Base-by-base conservation (phyloP, 2,797 vertebrate genomes). In the Sebastiscus tertius region DNA sequence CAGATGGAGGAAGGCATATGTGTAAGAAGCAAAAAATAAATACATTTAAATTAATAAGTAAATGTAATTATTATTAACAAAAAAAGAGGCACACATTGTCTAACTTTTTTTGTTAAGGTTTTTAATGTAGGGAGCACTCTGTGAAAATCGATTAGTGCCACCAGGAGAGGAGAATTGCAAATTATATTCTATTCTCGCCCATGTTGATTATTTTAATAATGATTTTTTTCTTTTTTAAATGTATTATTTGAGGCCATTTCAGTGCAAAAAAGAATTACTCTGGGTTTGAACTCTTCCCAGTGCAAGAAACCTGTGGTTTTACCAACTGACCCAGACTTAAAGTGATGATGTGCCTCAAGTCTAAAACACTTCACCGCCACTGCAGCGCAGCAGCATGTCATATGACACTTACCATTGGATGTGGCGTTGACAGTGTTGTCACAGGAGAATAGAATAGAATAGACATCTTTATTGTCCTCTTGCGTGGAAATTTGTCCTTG, bases 291-390 rank as follows among this genome's bases (percentile, higher is more conserved):
- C 36, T 72, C 5, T 18, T n/a, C 42, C 42, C 27, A 7, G 4
- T 49, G 20, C 39, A 24, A 20, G 26, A 27, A 72, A 54, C n/a
- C 9, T 63, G 39, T 36, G 16, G 5, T 85, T 74, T 74, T 61
- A 62, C 20, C 60, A 36, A n/a, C 62, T 78, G 66, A 80, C 46
- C 75, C 66, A 58, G 62, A 75, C 72, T 54, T 34, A 54, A 87
- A 79, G 33, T 70, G 63, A 73, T 73, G 52, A 75, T 76, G 22
- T 31, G 71, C 58, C 36, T 67, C 9, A 33, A 31, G 69, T 64
- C 42, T 22, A 52, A 75, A 79, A 79, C 71, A 55, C 64, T 36
- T 54, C 64, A 27, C 24, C 64, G 12, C 63, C 64, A 14, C 59
- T 55, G 33, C 58, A 60, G 22, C 2, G 10, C 56, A 33, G 24